Evolutionary conservation across 2,888 invertebrate species (phyloP), one percentile per base, ranked within the genome.

Genomic region (Lottia gigantea): DNA sequence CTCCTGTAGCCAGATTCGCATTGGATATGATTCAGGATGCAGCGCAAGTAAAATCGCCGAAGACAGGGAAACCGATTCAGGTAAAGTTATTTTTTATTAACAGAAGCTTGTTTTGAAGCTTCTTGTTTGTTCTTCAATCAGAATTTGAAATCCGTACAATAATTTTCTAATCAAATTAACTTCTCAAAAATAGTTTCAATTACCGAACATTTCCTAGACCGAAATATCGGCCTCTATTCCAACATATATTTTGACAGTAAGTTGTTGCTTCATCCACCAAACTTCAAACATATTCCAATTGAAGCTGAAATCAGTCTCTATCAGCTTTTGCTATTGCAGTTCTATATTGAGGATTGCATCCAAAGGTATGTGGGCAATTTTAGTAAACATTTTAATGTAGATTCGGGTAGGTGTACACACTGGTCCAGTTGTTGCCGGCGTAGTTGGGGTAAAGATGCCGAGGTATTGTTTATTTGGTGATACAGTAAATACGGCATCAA

Each of bases 381-480:
- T 64, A 46, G 19, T 2, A n/a, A 40, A 40, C 46, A 40, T 47
- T 40, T n/a, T 46, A 45, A 66, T 66, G 11, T 75, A 85, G 83
- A 81, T 85, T 4, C 76, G 85, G 15, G 78, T 85, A n/a, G 84
- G 84, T 12, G 64, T 84, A 0, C 82, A 84, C 72, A 75, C 78
- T 8, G 85, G 85, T 1, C 75, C 78, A 0, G 82, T 85, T 2
- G 78, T 81, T 31, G 76, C 80, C 1, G 85, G 84, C 14, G 82
- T 83, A 1, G 79, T 85, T 2, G 83, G 83, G 6, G 74, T 76
- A 40, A 79, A 79, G 68, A 78, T 83, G 76, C 85, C 84, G 1
- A 72, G 83, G 7, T 85, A 80, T 68, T 77, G 83, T 71, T 74
- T 86, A 31, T 81, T 86, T 67, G 85, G 86, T 0, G 81, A 80